Evolutionary conservation across 2,113 vertebrate genomes (phyloP).

Genomic region (Herpetotheres cachinnans): DNA sequence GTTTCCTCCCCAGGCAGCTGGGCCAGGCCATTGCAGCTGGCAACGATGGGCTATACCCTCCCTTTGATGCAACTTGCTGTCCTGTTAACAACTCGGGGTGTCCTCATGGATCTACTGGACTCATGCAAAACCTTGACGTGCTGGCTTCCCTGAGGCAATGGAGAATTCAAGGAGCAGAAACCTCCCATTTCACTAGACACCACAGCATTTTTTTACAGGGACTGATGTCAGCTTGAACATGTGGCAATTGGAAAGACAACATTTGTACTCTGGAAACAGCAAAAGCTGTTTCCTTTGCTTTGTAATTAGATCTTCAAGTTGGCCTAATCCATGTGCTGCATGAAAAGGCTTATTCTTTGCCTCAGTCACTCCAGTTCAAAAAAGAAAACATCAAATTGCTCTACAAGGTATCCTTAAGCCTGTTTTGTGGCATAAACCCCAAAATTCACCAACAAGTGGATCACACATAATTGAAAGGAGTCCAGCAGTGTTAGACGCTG

Average conservation of each 20-base stretch:
- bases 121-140: background rate
- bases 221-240: conserved; percentile 1
- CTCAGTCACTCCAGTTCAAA: background rate
- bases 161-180: background rate
- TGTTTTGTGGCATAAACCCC: background rate
- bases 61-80: background rate
- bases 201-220: background rate
- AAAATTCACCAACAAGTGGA: background rate
- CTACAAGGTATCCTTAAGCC: background rate
- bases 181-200: background rate
- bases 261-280: background rate
- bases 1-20: background rate
- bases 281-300: conserved; percentile 20
- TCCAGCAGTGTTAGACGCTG: background rate
- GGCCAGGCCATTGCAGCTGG: background rate
- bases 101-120: background rate
- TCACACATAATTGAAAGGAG: background rate
- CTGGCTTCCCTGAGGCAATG: background rate
- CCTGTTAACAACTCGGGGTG: background rate
- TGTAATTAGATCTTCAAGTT: conserved; percentile 23
- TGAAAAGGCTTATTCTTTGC: background rate
- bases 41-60: background rate
- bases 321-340: background rate
- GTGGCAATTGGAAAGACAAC: conserved; percentile 22
- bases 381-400: background rate